phyloP scores from a whole-genome alignment of 2,797 vertebrate species.

The Trachops cirrhosus region DNA sequence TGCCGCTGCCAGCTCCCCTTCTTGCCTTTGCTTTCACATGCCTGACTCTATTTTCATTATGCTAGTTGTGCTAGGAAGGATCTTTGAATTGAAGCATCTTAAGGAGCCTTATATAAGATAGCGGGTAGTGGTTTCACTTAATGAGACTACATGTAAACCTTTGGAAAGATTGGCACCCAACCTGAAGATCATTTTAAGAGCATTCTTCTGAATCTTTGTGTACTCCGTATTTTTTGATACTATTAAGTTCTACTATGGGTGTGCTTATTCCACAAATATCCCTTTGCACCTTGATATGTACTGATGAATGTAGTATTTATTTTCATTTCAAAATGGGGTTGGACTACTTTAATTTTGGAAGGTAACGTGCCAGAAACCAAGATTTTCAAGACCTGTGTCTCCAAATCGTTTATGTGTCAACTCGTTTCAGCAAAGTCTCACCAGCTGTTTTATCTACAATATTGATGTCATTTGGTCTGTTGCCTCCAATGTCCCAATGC shows the following conservation, averaged over 20 bases:
- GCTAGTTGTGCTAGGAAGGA: not conserved
- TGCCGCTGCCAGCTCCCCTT: fast-evolving
- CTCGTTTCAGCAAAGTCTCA: not conserved
- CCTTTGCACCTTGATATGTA: not conserved
- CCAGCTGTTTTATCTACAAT: not conserved
- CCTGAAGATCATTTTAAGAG: not conserved
- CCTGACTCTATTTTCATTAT: not conserved
- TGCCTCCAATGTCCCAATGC: not conserved
- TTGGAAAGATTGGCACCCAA: not conserved
- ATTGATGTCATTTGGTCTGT: not conserved
- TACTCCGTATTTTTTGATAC: not conserved
- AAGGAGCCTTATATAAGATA: not conserved
- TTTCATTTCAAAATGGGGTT: not conserved
- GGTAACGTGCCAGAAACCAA: not conserved
- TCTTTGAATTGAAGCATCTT: not conserved
- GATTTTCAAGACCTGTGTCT: not conserved
- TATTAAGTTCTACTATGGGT: not conserved
- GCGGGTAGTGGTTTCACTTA: not conserved
- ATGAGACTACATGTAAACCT: not conserved
- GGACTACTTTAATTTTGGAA: not conserved
- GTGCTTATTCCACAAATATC: not conserved
- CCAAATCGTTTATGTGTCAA: not conserved
- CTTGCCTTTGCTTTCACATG: not conserved
- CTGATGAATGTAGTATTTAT: not conserved
- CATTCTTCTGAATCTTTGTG: not conserved